Conservation (phyloP, 2,888 invertebrate species). For the Pilophorus perplexus region DNA sequence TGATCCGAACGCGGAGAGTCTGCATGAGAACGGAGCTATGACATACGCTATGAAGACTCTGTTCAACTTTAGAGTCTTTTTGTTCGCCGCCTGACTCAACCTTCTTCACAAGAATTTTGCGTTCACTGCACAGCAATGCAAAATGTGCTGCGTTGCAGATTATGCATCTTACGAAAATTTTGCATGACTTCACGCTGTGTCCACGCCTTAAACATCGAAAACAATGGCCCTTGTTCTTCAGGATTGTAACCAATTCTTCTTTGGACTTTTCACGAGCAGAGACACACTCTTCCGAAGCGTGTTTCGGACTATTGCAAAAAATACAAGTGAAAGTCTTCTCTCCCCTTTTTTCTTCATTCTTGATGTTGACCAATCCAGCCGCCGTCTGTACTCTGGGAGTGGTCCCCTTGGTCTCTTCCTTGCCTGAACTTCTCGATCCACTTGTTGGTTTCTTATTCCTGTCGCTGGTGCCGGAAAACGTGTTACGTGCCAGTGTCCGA, state of each 20-base stretch:
- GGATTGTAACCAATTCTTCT: slow-evolving; percentile 40
- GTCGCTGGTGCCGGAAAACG: slow-evolving; percentile 33
- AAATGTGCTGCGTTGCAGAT: neutral
- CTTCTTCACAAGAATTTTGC: no score
- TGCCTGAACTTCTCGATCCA: neutral
- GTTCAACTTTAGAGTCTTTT: neutral
- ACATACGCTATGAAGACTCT: neutral
- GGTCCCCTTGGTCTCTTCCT: neutral
- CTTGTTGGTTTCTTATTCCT: neutral
- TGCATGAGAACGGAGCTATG: slow-evolving; percentile 5
- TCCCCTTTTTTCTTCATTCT: slow-evolving; percentile 25
- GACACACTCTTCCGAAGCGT: slow-evolving; percentile 44
- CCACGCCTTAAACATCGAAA: slow-evolving; percentile 45
- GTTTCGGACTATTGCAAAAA: slow-evolving; percentile 47
- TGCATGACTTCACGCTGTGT: neutral
- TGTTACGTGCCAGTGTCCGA: slow-evolving; percentile 43
- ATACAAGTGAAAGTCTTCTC: no score
- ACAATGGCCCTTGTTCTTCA: slow-evolving; percentile 30
- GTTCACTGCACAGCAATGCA: neutral
- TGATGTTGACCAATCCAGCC: slow-evolving; percentile 42
- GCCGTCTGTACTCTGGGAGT: slow-evolving; percentile 41
- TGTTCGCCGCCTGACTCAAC: neutral
- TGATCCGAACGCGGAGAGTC: slow-evolving; percentile 2
- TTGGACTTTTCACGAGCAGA: slow-evolving; percentile 43
- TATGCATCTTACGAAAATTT: neutral